phyloP scores from a whole-genome alignment of 2,797 vertebrate species.

The Rhodeus uyekii region DNA sequence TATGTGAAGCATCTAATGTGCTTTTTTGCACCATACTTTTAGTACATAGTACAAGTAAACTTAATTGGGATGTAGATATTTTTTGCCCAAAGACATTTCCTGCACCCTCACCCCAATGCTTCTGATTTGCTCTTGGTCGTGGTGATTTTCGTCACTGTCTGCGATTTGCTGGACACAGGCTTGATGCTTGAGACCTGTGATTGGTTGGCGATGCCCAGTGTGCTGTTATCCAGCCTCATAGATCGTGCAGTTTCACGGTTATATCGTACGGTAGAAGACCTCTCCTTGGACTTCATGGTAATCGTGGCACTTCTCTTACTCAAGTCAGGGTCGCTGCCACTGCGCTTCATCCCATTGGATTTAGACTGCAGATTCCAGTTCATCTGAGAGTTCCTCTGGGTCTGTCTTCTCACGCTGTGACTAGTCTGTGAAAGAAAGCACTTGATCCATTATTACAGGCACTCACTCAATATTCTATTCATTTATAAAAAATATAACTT shows the following conservation, averaged over 20 bases:
- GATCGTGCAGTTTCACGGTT: neutral
- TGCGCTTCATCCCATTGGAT: constrained; percentile 60
- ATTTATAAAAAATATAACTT: no score
- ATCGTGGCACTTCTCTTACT: neutral
- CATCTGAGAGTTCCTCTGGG: constrained; percentile 55
- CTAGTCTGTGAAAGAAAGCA: no score
- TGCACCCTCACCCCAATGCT: constrained; percentile 64
- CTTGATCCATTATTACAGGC: no score
- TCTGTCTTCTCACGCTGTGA: constrained; percentile 42
- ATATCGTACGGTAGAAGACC: neutral
- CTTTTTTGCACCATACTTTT: neutral
- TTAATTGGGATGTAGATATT: neutral
- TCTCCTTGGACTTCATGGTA: neutral
- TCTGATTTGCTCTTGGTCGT: constrained; percentile 59
- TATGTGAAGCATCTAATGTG: neutral
- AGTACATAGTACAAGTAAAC: neutral
- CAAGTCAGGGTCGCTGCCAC: constrained; percentile 68
- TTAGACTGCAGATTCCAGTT: constrained; percentile 21
- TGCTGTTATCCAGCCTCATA: neutral
- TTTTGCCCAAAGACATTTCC: neutral
- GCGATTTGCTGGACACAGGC: constrained; percentile 28
- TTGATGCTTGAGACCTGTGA: neutral
- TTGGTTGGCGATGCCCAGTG: constrained; percentile 51
- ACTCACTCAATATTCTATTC: no score
- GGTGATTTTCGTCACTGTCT: constrained; percentile 48